Evolutionary conservation across 2,113 vertebrate genomes (phyloP).

Genomic region (Anser cygnoides): DNA sequence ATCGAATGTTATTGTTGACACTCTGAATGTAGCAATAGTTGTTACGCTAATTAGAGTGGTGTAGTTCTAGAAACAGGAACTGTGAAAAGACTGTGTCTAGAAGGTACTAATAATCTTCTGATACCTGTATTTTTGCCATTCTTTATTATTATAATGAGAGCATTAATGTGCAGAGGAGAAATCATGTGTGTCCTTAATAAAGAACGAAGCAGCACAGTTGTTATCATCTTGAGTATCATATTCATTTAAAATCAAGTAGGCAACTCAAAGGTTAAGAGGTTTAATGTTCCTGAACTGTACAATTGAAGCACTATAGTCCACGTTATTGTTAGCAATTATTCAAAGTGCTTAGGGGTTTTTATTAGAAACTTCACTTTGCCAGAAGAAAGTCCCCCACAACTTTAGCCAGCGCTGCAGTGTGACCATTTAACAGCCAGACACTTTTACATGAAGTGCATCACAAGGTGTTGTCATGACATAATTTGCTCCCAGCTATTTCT

Average conservation of each 20-base stretch:
- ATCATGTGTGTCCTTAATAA: slow-evolving; percentile 68
- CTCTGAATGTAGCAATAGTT: slow-evolving; percentile 48
- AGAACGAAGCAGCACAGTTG: slow-evolving; percentile 54
- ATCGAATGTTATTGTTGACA: slow-evolving; percentile 56
- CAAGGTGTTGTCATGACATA: background rate
- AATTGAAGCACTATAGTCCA: slow-evolving; percentile 61
- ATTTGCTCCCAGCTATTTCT: background rate
- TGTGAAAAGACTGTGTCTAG: slow-evolving; percentile 46
- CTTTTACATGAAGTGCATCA: background rate
- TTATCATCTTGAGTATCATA: slow-evolving; percentile 72
- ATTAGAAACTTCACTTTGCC: slow-evolving; percentile 49
- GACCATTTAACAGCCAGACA: slow-evolving; percentile 2
- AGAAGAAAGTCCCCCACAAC: slow-evolving; percentile 12
- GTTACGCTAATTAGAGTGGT: slow-evolving; percentile 52
- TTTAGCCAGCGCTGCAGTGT: background rate
- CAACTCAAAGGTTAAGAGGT: slow-evolving; percentile 77
- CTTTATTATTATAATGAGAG: slow-evolving; percentile 69
- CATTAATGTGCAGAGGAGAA: slow-evolving; percentile 38
- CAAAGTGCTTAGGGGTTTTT: background rate
- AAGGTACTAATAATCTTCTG: slow-evolving; percentile 59
- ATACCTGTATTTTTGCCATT: slow-evolving; percentile 68
- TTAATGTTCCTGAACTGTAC: slow-evolving; percentile 74
- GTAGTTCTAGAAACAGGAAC: slow-evolving; percentile 43
- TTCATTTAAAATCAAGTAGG: slow-evolving; percentile 75
- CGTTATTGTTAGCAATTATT: slow-evolving; percentile 73